These are phyloP conservation scores for cat (Felis catus) DNA, from an alignment of 2,113 vertebrate species.

Conservation along the genomic window DNA sequence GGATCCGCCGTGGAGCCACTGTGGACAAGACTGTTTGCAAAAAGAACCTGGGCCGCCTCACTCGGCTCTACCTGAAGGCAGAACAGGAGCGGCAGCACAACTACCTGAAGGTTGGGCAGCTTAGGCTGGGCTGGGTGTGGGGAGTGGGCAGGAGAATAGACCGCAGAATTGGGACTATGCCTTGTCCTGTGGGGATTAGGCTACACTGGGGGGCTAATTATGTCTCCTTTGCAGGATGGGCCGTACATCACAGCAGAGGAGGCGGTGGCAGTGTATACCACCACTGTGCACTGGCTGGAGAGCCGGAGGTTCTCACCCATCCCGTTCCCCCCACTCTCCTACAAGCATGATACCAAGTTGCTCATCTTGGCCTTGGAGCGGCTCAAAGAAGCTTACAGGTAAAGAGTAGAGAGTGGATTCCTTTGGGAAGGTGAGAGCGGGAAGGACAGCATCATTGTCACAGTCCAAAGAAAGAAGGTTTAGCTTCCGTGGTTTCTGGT, in stretches of 20 bases:
- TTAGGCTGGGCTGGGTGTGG: neutral
- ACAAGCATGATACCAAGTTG: constrained; percentile 99
- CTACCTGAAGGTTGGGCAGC: constrained; percentile 94
- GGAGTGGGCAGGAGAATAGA: neutral
- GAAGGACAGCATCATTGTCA: neutral
- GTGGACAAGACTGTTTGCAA: constrained; percentile 99
- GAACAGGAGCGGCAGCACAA: constrained; percentile 99
- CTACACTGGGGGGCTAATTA: neutral
- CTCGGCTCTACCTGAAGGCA: constrained; percentile 97
- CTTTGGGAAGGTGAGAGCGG: neutral
- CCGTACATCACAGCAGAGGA: constrained; percentile 99
- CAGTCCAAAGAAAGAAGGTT: neutral
- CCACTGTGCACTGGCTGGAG: constrained; percentile 99
- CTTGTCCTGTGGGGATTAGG: neutral
- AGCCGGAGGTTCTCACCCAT: constrained; percentile 98
- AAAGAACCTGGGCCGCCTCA: constrained; percentile 97
- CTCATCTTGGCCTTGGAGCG: constrained; percentile 97
- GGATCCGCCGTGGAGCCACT: constrained; percentile 98
- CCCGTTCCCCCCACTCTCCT: constrained; percentile 96
- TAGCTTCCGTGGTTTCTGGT: neutral
- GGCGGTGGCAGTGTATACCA: constrained; percentile 99
- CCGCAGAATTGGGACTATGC: fast-evolving
- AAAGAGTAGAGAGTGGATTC: neutral
- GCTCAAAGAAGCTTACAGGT: constrained; percentile 99
- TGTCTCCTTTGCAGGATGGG: constrained; percentile 89